Percentiles rank a stretch among this genome's conserved stretches.
Evolutionary conservation across 2,113 vertebrate genomes (phyloP).

Genomic region (Oostethus manadensis): DNA sequence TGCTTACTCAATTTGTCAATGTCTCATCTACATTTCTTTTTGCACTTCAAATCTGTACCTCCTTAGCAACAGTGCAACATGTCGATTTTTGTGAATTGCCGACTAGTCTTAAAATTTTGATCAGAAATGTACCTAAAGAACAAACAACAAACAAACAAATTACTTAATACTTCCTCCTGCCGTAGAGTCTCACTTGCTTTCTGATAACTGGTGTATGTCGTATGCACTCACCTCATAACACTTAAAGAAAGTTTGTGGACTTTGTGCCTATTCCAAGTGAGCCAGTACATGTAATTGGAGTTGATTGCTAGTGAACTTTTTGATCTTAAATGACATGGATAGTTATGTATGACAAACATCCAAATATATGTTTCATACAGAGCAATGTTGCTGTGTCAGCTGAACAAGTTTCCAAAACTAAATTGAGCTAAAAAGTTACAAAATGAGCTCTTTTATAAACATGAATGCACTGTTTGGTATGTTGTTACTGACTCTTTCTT

Average conservation of each 20-base stretch:
- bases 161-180: slow-evolving; percentile 21
- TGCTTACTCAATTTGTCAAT: too few relatives aligned
- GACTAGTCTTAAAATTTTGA: too few relatives aligned
- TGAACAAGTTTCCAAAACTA: not conserved
- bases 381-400: too few relatives aligned
- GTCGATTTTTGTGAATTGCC: too few relatives aligned
- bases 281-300: not conserved
- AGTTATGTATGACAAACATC: not conserved
- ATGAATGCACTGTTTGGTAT: not conserved
- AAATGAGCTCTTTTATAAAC: not conserved
- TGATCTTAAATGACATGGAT: not conserved
- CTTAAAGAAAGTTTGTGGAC: slow-evolving; percentile 22
- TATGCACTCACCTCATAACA: slow-evolving; percentile 44
- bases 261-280: not conserved
- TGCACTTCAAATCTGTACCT: too few relatives aligned
- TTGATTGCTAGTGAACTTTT: not conserved
- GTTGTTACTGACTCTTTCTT: not conserved
- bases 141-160: too few relatives aligned
- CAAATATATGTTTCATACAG: not conserved
- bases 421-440: not conserved
- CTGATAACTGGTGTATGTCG: slow-evolving; percentile 60
- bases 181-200: slow-evolving; percentile 27
- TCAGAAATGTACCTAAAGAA: not conserved
- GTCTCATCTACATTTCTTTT: too few relatives aligned
- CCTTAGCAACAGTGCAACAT: too few relatives aligned